A percentile compares a stretch with the other conserved stretches of the same genome.
phyloP scores from a whole-genome alignment of 2,113 vertebrate species.

The Lontra canadensis region DNA sequence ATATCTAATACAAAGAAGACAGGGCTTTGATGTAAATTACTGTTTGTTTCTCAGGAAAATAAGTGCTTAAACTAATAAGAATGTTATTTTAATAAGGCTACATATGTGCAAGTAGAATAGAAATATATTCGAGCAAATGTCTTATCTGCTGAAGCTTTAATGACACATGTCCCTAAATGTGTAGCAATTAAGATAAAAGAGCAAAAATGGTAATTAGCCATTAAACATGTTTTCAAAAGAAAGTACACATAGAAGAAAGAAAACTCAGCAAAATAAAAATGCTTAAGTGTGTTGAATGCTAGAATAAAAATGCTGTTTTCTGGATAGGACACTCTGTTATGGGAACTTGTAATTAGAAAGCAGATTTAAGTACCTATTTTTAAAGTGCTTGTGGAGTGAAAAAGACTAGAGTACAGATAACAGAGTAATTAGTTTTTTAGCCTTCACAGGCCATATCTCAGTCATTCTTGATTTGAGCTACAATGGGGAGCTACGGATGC shows the following conservation, averaged over 20 bases:
- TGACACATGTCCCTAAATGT: conserved; percentile 74
- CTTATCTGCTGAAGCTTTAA: conserved; percentile 75
- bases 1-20: neutral
- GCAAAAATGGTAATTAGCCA: conserved; percentile 79
- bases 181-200: conserved; percentile 78
- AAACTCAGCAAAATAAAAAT: conserved; percentile 80
- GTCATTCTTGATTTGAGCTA: neutral
- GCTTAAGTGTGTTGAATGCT: conserved; percentile 72
- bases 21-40: conserved; percentile 44
- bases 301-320: conserved; percentile 77
- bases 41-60: conserved; percentile 47
- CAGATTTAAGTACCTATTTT: conserved; percentile 76
- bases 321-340: conserved; percentile 71
- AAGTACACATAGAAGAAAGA: conserved; percentile 71
- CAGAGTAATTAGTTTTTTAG: conserved; percentile 74
- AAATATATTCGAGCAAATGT: conserved; percentile 67
- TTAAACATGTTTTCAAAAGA: conserved; percentile 78
- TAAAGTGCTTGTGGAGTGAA: conserved; percentile 66
- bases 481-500: neutral
- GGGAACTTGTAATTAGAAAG: conserved; percentile 78
- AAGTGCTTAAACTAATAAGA: conserved; percentile 17
- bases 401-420: conserved; percentile 68
- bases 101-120: conserved; percentile 59
- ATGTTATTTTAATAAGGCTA: conserved; percentile 66
- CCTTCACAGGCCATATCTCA: conserved; percentile 40